Conservation (phyloP, 2,888 invertebrate genomes). For the Drosophila melanosoma region DNA sequence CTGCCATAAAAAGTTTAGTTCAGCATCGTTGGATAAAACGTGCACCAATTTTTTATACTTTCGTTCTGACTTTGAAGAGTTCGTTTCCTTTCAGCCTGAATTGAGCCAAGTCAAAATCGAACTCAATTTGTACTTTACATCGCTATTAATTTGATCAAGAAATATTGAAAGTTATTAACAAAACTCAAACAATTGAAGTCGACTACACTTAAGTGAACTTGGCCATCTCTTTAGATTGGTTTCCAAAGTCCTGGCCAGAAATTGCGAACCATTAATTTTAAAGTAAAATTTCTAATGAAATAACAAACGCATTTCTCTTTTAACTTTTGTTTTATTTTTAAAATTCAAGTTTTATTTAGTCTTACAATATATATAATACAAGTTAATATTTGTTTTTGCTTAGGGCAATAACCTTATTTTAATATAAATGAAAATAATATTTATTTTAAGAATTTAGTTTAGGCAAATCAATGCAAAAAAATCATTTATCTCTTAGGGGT, state of each 20-base stretch:
- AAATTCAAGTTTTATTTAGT: neutral
- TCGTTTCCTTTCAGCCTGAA: constrained; percentile 36
- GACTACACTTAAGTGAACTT: neutral
- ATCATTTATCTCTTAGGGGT: neutral
- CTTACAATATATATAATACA: neutral
- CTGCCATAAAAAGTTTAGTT: constrained; percentile 79
- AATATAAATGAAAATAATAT: neutral
- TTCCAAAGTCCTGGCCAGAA: neutral
- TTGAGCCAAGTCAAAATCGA: constrained; percentile 36
- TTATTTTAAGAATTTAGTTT: neutral
- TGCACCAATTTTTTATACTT: constrained; percentile 71
- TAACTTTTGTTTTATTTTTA: neutral
- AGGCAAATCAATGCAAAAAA: neutral
- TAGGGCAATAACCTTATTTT: no score
- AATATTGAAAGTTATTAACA: constrained; percentile 25
- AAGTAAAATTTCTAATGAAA: neutral
- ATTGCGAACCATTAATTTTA: neutral
- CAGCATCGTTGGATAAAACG: constrained; percentile 75
- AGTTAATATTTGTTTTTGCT: no score
- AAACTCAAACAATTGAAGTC: constrained; percentile 5
- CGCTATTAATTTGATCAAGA: constrained; percentile 33
- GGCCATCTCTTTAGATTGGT: neutral
- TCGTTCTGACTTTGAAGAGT: constrained; percentile 10
- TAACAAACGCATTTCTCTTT: neutral
- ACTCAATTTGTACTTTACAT: constrained; percentile 45